Base-by-base conservation (phyloP, 2,888 invertebrate genomes). In the Pseudoips prasinana region DNA sequence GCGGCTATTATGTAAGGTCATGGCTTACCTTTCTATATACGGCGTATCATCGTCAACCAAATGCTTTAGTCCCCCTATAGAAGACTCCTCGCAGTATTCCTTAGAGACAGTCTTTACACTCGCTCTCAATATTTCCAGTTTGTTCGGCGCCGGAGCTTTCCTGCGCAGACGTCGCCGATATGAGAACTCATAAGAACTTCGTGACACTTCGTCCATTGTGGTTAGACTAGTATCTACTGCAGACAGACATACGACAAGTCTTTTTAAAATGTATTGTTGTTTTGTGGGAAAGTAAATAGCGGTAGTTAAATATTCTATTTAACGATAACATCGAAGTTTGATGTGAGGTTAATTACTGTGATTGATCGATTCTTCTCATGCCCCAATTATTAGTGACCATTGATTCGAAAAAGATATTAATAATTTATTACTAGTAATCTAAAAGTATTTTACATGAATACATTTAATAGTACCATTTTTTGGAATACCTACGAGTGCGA, bases 11-110 rank as follows among this genome's bases (percentile, higher is more conserved):
- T n/a, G n/a, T n/a, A n/a, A n/a, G n/a, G n/a, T n/a, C n/a, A n/a
- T 14, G 3, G 5, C 14, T 30, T 72, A 89, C 89, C 81, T 83
- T 72, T 89, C 89, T 36, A 80, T 54, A 23, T 58, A 65, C 9
- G 85, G 58, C 22, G 79, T 77, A 18, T 72, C 73, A 6, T 73
- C 70, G 46, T 77, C 68, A 8, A 87, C 88, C 1, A 89, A 66
- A 50, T 88, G 82, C 37, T 86, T 86, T 2, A 89, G 72, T 1
- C 89, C 89, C 42, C 81, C 76, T 22, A 89, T 87, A 1, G 89
- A 88, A 5, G 89, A 87, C 46, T 88, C 86, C 7, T 70, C 57
- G 33, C 89, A 89, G 58, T 89, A 89, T 40, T 86, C 76, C 50
- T 64, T 84, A 42, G 72, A 69, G 11, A 88, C 63, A 1, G 60